Percentiles rank a stretch among this genome's conserved stretches.
Evolutionary conservation across 2,888 invertebrate species (phyloP).

Genomic region (Dryomyza anilis): DNA sequence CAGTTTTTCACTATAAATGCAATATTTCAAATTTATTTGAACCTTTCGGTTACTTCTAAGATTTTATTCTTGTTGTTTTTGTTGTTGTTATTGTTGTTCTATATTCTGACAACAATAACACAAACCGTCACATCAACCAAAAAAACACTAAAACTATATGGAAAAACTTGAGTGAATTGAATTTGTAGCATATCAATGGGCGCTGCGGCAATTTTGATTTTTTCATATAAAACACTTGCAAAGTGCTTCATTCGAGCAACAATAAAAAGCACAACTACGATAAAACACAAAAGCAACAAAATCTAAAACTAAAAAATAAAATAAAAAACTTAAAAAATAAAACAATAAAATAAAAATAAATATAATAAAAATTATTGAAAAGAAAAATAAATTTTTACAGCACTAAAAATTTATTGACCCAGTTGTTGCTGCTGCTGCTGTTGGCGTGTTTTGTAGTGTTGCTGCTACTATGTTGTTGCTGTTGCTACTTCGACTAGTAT

Average conservation of each 20-base stretch:
- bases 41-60: too few species aligned
- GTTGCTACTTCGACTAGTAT: too few species aligned
- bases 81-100: neutral
- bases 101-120: constrained; percentile 1
- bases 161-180: constrained; percentile 8
- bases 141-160: neutral
- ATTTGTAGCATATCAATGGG: constrained; percentile 10
- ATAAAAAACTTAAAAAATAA: neutral
- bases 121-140: neutral
- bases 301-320: neutral
- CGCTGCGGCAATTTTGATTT: constrained; percentile 7
- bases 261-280: neutral
- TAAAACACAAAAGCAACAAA: constrained; percentile 2
- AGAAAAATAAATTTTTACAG: constrained; percentile 28
- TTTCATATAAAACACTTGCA: constrained; percentile 14
- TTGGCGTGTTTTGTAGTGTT: constrained; percentile 18
- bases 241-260: too few species aligned
- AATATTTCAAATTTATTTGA: too few species aligned
- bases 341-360: constrained; percentile 3
- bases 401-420: constrained; percentile 31
- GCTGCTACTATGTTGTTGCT: constrained; percentile 11
- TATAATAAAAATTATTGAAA: neutral
- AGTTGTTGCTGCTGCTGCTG: constrained; percentile 19
- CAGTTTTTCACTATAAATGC: too few species aligned
- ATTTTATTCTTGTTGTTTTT: too few species aligned